Percentiles rank a stretch among this genome's conserved stretches.
These are phyloP conservation scores for Tethea ocularis DNA, from an alignment of 2,888 invertebrate genomes.

Conservation along the genomic window DNA sequence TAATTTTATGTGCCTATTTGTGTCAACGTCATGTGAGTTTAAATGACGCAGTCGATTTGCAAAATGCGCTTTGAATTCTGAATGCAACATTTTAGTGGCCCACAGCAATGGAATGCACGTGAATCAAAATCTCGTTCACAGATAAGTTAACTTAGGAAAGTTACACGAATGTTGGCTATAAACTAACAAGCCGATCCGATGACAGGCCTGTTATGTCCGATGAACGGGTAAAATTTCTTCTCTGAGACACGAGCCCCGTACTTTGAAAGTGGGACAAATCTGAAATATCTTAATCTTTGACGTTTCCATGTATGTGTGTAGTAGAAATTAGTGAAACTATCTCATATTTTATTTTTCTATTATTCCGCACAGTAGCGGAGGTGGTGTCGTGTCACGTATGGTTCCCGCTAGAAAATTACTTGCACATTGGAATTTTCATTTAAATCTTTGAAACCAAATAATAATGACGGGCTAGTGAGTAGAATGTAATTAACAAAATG, in stretches of 20 bases:
- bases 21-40: neutral
- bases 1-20: neutral
- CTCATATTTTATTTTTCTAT: neutral
- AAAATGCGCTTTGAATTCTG: neutral
- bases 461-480: no score
- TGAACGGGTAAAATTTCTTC: constrained; percentile 18
- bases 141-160: constrained; percentile 49
- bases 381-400: no score
- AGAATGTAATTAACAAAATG: neutral
- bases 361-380: no score
- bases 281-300: constrained; percentile 2
- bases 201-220: constrained; percentile 15
- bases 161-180: constrained; percentile 49
- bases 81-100: constrained; percentile 48
- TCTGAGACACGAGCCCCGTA: constrained; percentile 12
- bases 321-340: neutral
- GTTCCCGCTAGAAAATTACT: no score
- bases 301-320: neutral
- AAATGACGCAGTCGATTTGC: neutral
- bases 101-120: constrained; percentile 47
- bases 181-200: constrained; percentile 32
- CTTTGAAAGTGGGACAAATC: neutral
- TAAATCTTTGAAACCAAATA: no score
- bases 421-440: no score
- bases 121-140: constrained; percentile 34